Evolutionary conservation across 2,113 vertebrate genomes (phyloP).

Genomic region (Bubo bubo): DNA sequence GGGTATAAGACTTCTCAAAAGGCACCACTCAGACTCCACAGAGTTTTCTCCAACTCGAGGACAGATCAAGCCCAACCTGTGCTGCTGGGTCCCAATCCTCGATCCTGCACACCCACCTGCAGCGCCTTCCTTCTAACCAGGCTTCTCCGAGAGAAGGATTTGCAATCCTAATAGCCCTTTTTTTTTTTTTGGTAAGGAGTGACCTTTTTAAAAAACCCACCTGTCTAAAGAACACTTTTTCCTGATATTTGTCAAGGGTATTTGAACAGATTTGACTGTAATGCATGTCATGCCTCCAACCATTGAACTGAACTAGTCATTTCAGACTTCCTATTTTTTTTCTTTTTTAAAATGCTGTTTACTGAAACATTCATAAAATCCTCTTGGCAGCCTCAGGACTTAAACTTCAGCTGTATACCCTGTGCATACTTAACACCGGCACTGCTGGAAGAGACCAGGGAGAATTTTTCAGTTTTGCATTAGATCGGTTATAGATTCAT

Average conservation of each 20-base stretch:
- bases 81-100: fast-evolving
- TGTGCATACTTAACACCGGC: not conserved
- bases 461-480: not conserved
- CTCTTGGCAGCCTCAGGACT: not conserved
- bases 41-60: not conserved
- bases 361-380: not conserved
- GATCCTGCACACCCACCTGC: not conserved
- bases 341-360: not conserved
- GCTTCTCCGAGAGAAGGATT: not conserved
- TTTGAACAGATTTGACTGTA: conserved; percentile 1
- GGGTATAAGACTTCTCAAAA: not conserved
- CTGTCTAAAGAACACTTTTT: not conserved
- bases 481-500: fast-evolving
- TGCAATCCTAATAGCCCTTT: not conserved
- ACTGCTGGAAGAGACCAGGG: not conserved
- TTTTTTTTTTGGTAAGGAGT: not conserved
- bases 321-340: not conserved
- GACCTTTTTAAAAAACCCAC: not conserved
- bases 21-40: not conserved
- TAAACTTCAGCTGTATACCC: not conserved
- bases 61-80: fast-evolving
- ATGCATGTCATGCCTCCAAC: not conserved
- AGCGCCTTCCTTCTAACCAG: not conserved
- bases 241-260: not conserved
- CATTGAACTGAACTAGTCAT: fast-evolving